These are phyloP conservation scores for Volucella bombylans DNA, from an alignment of 2,888 invertebrate genomes.

Conservation along the genomic window DNA sequence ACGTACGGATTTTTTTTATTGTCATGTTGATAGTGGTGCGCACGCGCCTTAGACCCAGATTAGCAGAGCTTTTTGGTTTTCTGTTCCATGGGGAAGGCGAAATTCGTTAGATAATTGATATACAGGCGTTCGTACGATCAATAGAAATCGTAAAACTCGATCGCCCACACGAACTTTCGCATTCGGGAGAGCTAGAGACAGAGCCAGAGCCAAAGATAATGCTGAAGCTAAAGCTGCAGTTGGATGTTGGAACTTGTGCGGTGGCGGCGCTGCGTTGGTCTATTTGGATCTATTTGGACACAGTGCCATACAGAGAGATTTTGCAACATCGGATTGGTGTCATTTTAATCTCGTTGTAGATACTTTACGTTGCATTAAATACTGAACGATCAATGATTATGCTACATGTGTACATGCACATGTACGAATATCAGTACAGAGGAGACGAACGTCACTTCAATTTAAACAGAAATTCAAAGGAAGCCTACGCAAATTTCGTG, in stretches of 20 bases:
- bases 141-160: conserved; percentile 46
- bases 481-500: conserved; percentile 65
- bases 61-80: conserved; percentile 24
- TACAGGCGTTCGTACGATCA: not conserved
- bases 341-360: conserved; percentile 67
- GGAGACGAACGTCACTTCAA: conserved; percentile 25
- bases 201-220: too few relatives aligned
- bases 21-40: conserved; percentile 11
- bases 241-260: too few relatives aligned
- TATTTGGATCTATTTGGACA: conserved; percentile 49
- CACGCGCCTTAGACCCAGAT: conserved; percentile 28
- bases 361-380: conserved; percentile 32
- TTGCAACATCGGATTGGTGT: conserved; percentile 66
- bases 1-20: not conserved
- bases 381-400: conserved; percentile 54
- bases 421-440: conserved; percentile 4
- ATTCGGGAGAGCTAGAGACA: conserved; percentile 6
- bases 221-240: too few relatives aligned
- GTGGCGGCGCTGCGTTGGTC: not conserved
- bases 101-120: conserved; percentile 48
- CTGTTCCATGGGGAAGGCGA: conserved; percentile 28
- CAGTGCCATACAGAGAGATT: conserved; percentile 34
- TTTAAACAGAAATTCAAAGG: conserved; percentile 20
- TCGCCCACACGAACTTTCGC: conserved; percentile 54
- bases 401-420: conserved; percentile 10